Evolutionary conservation across 1,140 invertebrate genomes (phyloP).

Genomic region (Phenacoccus solenopsis): DNA sequence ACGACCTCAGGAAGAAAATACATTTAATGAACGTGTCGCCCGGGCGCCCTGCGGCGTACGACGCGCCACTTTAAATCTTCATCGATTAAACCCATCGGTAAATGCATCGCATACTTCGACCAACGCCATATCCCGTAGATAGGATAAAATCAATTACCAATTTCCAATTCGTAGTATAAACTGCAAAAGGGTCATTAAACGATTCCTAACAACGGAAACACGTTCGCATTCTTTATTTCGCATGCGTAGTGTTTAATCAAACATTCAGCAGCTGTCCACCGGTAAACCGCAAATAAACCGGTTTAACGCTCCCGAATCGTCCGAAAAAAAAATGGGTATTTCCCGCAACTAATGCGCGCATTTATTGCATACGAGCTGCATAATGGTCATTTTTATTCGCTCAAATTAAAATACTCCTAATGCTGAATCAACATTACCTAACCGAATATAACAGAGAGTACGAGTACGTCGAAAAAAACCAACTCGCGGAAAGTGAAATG

Average conservation of each 20-base stretch:
- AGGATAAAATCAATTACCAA: no score
- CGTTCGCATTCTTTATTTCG: conserved; percentile 1
- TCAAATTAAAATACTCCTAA: not conserved
- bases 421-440: not conserved
- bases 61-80: not conserved
- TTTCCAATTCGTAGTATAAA: no score
- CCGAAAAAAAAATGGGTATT: no score
- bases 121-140: no score
- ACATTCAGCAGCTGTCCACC: not conserved
- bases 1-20: not conserved
- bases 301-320: not conserved
- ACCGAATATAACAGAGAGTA: no score
- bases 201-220: not conserved
- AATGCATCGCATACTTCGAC: no score
- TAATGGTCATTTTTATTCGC: no score
- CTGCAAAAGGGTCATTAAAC: not conserved
- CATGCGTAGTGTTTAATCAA: not conserved
- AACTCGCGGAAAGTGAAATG: not conserved
- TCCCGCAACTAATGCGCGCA: not conserved
- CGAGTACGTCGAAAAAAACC: no score
- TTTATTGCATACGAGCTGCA: not conserved
- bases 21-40: not conserved
- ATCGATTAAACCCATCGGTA: no score
- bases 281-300: not conserved
- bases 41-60: not conserved